Evolutionary conservation across 2,113 vertebrate species (phyloP).

Genomic region (Halichoerus grypus): DNA sequence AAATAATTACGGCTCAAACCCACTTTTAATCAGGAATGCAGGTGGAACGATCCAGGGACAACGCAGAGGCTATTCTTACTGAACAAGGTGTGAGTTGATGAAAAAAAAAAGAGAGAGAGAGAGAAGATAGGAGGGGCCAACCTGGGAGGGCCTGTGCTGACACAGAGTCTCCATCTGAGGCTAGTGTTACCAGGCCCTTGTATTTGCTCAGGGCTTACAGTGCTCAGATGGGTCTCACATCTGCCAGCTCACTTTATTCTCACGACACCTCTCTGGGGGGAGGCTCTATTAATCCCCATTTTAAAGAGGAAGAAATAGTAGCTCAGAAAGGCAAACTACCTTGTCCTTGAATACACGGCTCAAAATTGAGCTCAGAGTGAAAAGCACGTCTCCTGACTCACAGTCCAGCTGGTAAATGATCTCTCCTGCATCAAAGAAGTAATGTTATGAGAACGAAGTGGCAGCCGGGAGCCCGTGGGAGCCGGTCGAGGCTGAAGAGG

Average conservation of each 20-base stretch:
- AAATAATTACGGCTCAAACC: neutral
- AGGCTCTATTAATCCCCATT: neutral
- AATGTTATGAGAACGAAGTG: neutral
- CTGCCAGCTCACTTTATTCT: neutral
- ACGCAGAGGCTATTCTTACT: neutral
- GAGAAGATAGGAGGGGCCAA: neutral
- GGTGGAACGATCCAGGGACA: neutral
- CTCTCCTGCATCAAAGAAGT: neutral
- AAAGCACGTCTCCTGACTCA: neutral
- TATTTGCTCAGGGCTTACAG: neutral
- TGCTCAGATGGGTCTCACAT: neutral
- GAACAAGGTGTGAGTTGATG: neutral
- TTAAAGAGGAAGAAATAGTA: neutral
- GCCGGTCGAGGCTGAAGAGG: neutral
- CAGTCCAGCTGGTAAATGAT: neutral
- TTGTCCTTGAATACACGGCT: constrained; percentile 16
- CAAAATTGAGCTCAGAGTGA: neutral
- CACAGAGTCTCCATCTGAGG: neutral
- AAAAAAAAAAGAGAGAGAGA: neutral
- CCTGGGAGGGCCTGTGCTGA: neutral
- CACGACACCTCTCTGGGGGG: no score
- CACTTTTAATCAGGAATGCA: neutral
- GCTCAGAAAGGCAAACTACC: neutral
- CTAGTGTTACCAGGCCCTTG: neutral
- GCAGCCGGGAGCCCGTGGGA: neutral